Evolutionary conservation across 1,140 invertebrate species (phyloP), one percentile per base, ranked within the genome.

Genomic region (Harlomillsia oculata): DNA sequence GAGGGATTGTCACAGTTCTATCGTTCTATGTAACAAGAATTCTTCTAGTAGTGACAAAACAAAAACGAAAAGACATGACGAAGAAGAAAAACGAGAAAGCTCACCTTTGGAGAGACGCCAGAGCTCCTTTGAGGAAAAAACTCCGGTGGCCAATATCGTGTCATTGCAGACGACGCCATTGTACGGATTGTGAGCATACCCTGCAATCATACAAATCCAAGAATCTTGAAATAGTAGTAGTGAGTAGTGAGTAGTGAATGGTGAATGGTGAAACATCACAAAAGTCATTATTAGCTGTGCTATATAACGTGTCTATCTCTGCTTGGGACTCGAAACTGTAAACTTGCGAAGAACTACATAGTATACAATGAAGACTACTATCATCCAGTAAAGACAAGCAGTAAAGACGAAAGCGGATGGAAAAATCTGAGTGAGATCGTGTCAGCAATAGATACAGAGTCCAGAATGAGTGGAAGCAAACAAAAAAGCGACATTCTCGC

Each of bases 131-230:
- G 94, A 96, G 69, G 91, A 94, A 81, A 97, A 97, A 70, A 97
- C 93, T 72, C 93, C 94, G 67, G 92, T 97, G 67, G 93, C 91
- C 79, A 95, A 81, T 76, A 97, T 95, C 72, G 93, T 96, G 79
- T 96, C 91, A 80, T 95, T 95, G 81, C 89, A 93, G 73, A 94
- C 85, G 69, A 97, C 91, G 71, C 90, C 91, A 75, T 94, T 95
- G 80, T 94, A 92, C 66, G 89, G 89, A 81, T 95, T 94, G 79
- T 97, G 91, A 67, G 84, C 82, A 78, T 87, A 90, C 76, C 86
- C 87, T 90, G 82, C 72, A n/a, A n/a, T n/a, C n/a, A n/a, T 84
- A 81, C 23, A 62, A 20, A 55, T 18, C 59, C 49, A 18, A 51
- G 45, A 29, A 29, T 25, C 13, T n/a, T n/a, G 11, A 40, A 2